These are phyloP conservation scores for Oncorhynchus gorbuscha DNA, from an alignment of 2,113 vertebrate species.

Conservation along the genomic window DNA sequence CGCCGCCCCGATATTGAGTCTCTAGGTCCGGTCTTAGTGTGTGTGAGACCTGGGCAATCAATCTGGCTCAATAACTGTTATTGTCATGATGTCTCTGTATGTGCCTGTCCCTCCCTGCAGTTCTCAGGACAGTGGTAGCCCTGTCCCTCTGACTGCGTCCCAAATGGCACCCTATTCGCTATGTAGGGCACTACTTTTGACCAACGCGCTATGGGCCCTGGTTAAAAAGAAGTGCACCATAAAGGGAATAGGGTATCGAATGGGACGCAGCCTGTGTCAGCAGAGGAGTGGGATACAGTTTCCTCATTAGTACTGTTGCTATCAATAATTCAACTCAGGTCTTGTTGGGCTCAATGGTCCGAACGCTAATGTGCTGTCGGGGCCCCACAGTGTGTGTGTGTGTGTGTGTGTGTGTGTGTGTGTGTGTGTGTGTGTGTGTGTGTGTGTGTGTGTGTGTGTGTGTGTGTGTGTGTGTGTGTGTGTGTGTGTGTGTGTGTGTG, in stretches of 20 bases:
- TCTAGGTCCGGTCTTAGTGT: not conserved
- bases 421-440: not conserved
- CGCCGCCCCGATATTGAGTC: too few species aligned
- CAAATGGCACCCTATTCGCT: too few species aligned
- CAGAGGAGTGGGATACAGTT: constrained; percentile 68
- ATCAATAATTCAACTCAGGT: constrained; percentile 80
- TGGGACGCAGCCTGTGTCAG: constrained; percentile 54
- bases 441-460: too few species aligned
- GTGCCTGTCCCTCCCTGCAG: constrained; percentile 12
- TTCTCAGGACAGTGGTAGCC: not conserved
- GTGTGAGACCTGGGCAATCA: not conserved
- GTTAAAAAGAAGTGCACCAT: too few species aligned
- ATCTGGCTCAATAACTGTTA: too few species aligned
- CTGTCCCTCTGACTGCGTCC: too few species aligned
- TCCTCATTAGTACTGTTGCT: constrained; percentile 82
- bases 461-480: too few species aligned
- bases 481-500: too few species aligned
- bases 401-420: too few species aligned
- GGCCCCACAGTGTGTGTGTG: constrained; percentile 48
- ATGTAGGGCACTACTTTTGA: too few species aligned
- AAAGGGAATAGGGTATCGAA: not conserved
- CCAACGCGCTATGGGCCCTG: too few species aligned
- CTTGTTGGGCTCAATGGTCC: constrained; percentile 82
- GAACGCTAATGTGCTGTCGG: constrained; percentile 80
- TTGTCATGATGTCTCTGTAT: constrained; percentile 4